These are phyloP conservation scores for Phrynosoma platyrhinos DNA, from an alignment of 2,113 vertebrate species.

Conservation along the genomic window DNA sequence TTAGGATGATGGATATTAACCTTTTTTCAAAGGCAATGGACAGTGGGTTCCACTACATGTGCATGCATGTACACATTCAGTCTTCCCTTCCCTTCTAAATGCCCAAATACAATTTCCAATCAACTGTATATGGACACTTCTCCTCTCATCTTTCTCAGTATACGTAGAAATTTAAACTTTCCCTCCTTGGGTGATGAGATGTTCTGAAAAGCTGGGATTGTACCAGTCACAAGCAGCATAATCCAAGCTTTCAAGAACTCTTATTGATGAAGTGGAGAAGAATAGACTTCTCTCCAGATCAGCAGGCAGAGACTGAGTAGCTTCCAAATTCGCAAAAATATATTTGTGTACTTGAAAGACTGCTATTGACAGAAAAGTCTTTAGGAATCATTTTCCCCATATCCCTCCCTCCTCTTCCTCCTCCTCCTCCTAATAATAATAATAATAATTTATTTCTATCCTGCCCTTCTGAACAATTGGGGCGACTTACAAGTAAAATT, in stretches of 20 bases:
- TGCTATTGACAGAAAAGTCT: not conserved
- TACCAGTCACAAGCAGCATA: not conserved
- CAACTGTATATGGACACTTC: not conserved
- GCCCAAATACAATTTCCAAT: not conserved
- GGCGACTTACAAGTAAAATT: no score
- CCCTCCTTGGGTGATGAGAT: not conserved
- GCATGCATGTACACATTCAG: not conserved
- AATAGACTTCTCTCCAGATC: not conserved
- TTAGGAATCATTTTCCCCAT: not conserved
- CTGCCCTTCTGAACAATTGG: no score
- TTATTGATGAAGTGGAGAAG: not conserved
- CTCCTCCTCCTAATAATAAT: no score
- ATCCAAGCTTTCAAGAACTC: not conserved
- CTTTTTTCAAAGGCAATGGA: not conserved
- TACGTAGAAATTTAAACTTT: not conserved
- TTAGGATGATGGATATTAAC: not conserved
- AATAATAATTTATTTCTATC: no score
- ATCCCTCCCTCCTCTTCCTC: no score
- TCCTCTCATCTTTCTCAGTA: not conserved
- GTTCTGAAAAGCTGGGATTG: not conserved
- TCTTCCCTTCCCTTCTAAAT: not conserved
- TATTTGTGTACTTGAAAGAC: not conserved
- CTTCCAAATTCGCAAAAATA: not conserved
- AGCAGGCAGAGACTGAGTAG: not conserved
- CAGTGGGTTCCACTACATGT: not conserved